These are phyloP conservation scores for Phasia obesa DNA, from an alignment of 2,888 invertebrate species.

Conservation along the genomic window DNA sequence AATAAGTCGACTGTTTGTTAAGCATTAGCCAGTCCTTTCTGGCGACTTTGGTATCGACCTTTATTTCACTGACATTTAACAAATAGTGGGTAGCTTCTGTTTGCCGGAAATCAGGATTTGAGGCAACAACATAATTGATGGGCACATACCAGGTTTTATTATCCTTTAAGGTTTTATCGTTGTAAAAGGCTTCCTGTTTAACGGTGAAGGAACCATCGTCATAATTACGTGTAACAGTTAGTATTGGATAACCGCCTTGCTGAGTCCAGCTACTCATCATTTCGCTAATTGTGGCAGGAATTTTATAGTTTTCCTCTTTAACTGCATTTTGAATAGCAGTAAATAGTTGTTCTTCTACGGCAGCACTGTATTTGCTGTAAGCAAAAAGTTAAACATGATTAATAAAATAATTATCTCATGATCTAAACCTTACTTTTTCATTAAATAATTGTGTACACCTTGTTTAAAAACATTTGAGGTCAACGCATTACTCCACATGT, in stretches of 20 bases:
- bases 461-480: conserved; percentile 77
- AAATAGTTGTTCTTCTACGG: too few relatives aligned
- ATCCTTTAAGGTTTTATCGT: conserved; percentile 61
- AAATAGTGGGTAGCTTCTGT: conserved; percentile 77
- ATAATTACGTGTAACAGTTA: conserved; percentile 82
- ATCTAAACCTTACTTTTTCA: conserved; percentile 78
- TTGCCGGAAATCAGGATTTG: conserved; percentile 77
- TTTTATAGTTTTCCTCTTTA: too few relatives aligned
- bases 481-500: conserved; percentile 80
- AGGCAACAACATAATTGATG: conserved; percentile 76
- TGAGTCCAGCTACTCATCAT: too few relatives aligned
- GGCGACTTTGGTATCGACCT: conserved; percentile 59
- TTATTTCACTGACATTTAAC: conserved; percentile 56
- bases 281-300: too few relatives aligned
- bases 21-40: too few relatives aligned
- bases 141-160: conserved; percentile 78
- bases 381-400: too few relatives aligned
- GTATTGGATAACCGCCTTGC: not conserved
- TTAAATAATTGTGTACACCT: conserved; percentile 78
- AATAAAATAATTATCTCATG: too few relatives aligned
- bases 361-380: too few relatives aligned
- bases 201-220: conserved; percentile 82
- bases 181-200: conserved; percentile 82
- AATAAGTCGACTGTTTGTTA: too few relatives aligned
- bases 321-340: too few relatives aligned